These are phyloP conservation scores for Brienomyrus longianalis DNA, from an alignment of 2,113 vertebrate genomes.

Conservation along the genomic window DNA sequence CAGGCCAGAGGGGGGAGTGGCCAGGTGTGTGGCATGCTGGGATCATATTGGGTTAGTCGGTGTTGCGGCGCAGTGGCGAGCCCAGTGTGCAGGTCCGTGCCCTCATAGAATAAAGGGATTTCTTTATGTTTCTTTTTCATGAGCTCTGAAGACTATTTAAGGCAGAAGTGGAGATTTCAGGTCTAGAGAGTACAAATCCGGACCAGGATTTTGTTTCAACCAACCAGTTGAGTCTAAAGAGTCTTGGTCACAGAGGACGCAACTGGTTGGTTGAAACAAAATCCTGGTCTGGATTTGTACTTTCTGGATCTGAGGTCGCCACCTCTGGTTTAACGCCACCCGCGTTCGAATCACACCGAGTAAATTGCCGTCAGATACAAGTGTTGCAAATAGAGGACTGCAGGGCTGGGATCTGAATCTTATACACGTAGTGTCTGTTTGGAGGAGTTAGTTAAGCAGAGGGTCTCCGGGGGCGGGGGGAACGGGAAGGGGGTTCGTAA, in stretches of 20 bases:
- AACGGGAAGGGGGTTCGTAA: not conserved
- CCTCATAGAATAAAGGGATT: not conserved
- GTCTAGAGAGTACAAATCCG: too few species aligned
- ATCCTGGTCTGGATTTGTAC: too few species aligned
- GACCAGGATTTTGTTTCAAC: too few species aligned
- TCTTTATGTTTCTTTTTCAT: not conserved
- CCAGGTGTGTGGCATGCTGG: not conserved
- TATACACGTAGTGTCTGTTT: not conserved
- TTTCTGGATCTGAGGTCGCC: too few species aligned
- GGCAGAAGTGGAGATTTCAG: too few species aligned
- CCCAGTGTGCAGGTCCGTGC: not conserved
- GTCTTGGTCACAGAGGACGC: too few species aligned
- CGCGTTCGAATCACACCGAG: not conserved
- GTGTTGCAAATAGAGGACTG: not conserved
- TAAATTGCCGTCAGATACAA: not conserved
- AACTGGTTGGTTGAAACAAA: too few species aligned
- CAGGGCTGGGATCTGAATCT: not conserved
- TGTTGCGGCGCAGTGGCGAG: not conserved
- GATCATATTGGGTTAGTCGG: not conserved
- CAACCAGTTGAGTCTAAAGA: too few species aligned
- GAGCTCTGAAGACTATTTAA: not conserved
- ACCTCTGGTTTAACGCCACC: not conserved
- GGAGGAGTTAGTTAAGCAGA: not conserved
- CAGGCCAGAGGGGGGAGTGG: not conserved
- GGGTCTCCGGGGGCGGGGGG: not conserved